Base-by-base conservation (phyloP, 2,888 invertebrate species). In the Sphaerophoria taeniata region DNA sequence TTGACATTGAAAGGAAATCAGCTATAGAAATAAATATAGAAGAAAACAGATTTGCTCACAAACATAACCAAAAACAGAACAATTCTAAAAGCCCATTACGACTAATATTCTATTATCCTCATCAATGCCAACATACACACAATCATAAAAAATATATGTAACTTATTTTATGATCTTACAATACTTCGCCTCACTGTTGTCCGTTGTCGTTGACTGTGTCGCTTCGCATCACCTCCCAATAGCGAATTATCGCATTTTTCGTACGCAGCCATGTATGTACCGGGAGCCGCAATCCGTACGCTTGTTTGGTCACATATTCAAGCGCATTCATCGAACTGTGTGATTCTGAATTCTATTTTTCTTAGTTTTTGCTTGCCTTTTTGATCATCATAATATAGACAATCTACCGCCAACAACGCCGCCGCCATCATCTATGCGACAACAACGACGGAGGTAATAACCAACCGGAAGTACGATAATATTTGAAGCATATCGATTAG, bases 401-500 rank as follows among this genome's bases (percentile, higher is more conserved):
- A 79, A 79, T 79, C 71, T 75, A 80, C 67, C 85, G 85, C 80
- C 77, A 67, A 76, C 67, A 76, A 67, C 36, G 72, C 51, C 63
- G 24, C 24, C 2, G 24, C 24, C 24, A 24, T 24, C 24, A 24
- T 24, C 24, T 24, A 24, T 24, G 2, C 24, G 24, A 24, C 24
- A 2, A 24, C 24, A 24, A 24, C 24, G 76, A 80, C 80, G 76
- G 72, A 73, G 80, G 85, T 85, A 85, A 85, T 85, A 85, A 80
- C 80, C 80, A 85, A 80, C 85, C 85, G 85, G 85, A 85, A 85
- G 85, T 85, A 85, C 80, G 85, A 85, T 80, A 80, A 80, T 85
- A 73, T 85, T 80, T 85, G 85, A 85, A 85, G 80, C 85, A 85
- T 85, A 85, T 85, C 85, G 85, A 85, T 85, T 85, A 85, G 80